Evolutionary conservation across 2,888 invertebrate genomes (phyloP), one percentile per base, ranked within the genome.

Genomic region (Ichneumon xanthorius): DNA sequence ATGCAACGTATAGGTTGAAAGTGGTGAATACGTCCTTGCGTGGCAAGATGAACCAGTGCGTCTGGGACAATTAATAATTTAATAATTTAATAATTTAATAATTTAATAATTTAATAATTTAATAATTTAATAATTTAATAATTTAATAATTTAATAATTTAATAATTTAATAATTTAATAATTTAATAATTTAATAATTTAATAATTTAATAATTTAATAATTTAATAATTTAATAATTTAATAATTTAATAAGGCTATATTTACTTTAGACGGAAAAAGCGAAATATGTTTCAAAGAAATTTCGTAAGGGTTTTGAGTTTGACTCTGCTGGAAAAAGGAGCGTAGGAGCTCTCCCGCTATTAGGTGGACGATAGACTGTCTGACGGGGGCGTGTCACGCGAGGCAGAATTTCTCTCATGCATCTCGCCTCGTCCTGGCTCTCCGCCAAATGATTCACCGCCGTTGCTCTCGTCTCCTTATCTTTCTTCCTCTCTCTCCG

Each of bases 381-480:
- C 84, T 73, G 75, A 75, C 78, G 84, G 77, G 77, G 78, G 78
- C 80, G 86, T 81, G 83, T 86, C 85, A 80, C 63, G 73, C 22
- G 40, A 82, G 37, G 11, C 76, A 72, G 37, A 61, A 80, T 85
- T 80, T 85, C 80, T 82, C 85, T 80, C 79, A 65, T 80, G 82
- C 82, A 70, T 85, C 79, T 82, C 79, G 26, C 53, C 40, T 6
- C 37, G 58, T 82, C 67, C 67, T 82, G 85, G 85, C 82, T 55
- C 48, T 71, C 19, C 50, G 82, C 85, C 85, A 85, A 85, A 85
- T 85, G 85, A 85, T 85, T 85, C 85, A 85, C 76, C 82, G 14
- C 55, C 76, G 53, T 70, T 40, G 22, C 70, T 75, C 48, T 55
- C 67, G 48, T 76, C 77, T 26, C 30, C 58, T 53, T 78, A 37